Evolutionary conservation across 2,888 invertebrate species (phyloP), one percentile per base, ranked within the genome.

Genomic region (Lamellibrachia satsuma): DNA sequence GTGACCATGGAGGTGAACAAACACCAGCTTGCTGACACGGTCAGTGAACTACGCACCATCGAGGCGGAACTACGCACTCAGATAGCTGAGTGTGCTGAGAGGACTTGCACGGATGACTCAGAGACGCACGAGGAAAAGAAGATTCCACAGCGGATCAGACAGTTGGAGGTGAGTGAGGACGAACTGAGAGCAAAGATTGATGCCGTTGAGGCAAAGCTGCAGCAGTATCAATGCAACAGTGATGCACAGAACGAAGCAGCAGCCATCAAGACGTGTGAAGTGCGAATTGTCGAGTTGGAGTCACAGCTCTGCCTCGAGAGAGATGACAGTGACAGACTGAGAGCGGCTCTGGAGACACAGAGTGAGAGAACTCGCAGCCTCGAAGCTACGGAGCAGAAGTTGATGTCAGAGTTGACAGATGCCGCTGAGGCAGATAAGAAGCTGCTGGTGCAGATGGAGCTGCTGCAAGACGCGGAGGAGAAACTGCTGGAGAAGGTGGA

Each of bases 21-120:
- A 92, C 95, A 95, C 92, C 94, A 94, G 57, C 93, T 96, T 92
- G 95, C 95, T 95, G 95, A 95, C 90, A 94, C 95, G 92, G 95
- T 96, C 8, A 94, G 95, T 94, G 96, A 96, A 93, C 93, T 95
- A 52, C 57, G 75, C 9, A 39, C 91, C 52, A 22, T 52, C 22
- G 91, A 52, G 91, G 39, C 91, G 91, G 75, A 75, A n/a, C 75
- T 75, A 15, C 75, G 75, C n/a, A n/a, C 75, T 75, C 75, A 22
- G 75, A 75, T 75, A 3, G 22, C 22, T n/a, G 75, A 75, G 22
- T 75, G 75, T 6, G 75, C 75, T 15, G 75, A 75, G 15, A 22
- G 22, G 75, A 75, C 22, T 75, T n/a, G 75, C 22, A n/a, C 75
- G 15, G 22, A 15, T 22, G 75, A 75, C n/a, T 75, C 75, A 6